phyloP scores from a whole-genome alignment of 2,888 invertebrate genomes.

The Philereme transversata region DNA sequence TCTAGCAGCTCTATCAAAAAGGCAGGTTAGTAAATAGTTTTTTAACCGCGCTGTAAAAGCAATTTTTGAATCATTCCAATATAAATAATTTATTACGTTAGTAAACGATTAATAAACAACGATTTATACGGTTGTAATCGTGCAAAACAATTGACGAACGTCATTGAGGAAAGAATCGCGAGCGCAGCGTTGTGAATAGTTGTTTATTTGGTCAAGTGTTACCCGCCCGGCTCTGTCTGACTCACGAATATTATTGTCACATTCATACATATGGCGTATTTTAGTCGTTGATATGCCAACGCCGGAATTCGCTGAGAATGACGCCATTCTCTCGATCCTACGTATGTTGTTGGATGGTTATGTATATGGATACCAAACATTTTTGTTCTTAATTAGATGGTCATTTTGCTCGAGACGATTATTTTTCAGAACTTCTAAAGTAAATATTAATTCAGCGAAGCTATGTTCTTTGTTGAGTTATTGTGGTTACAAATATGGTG shows the following conservation, averaged over 20 bases:
- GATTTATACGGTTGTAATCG: not conserved
- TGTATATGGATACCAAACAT: not conserved
- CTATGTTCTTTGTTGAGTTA: not conserved
- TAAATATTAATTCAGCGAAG: not conserved
- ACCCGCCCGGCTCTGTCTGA: constrained; percentile 58
- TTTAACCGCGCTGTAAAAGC: not conserved
- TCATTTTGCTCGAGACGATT: not conserved
- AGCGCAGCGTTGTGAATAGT: constrained; percentile 60
- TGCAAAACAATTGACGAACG: constrained; percentile 36
- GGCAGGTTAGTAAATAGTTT: not conserved
- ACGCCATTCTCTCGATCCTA: constrained; percentile 70
- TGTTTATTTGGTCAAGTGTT: constrained; percentile 80
- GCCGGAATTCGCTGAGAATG: constrained; percentile 71
- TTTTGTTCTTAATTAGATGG: not conserved
- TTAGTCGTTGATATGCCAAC: constrained; percentile 71
- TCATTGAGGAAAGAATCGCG: constrained; percentile 64
- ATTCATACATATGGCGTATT: constrained; percentile 70
- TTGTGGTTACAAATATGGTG: too few species aligned
- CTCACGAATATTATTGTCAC: constrained; percentile 79
- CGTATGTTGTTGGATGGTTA: not conserved
- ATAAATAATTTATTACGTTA: not conserved
- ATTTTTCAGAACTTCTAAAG: not conserved
- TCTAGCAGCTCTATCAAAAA: not conserved
- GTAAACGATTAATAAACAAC: not conserved
- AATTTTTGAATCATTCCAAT: too few species aligned